These are phyloP conservation scores for Palythoa caribaeorum DNA, from an alignment of 92 coral and sea anemone species.

Conservation along the genomic window DNA sequence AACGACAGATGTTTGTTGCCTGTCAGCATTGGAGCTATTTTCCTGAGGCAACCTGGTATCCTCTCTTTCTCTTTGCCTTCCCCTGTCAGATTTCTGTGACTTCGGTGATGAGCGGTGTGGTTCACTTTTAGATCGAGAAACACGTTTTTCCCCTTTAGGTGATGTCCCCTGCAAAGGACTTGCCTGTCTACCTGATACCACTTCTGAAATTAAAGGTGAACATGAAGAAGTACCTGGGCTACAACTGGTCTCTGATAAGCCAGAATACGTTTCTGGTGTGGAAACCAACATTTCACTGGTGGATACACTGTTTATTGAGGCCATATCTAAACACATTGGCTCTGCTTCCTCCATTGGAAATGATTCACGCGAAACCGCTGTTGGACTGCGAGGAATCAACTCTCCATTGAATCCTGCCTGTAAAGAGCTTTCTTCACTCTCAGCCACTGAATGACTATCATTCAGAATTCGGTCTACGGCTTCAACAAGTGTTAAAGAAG, in stretches of 20 bases:
- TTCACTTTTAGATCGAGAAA: conserved; percentile 83
- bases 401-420: conserved; percentile 21
- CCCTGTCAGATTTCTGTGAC: conserved; percentile 58
- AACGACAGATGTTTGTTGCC: conserved; percentile 23
- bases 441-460: conserved; percentile 24
- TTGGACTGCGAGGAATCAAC: background rate
- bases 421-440: conserved; percentile 18
- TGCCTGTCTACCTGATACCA: conserved; percentile 15
- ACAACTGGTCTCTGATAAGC: background rate
- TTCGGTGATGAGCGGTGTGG: conserved; percentile 70
- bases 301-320: conserved; percentile 66
- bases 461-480: conserved; percentile 64
- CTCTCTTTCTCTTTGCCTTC: conserved; percentile 62
- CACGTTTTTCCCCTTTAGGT: conserved; percentile 66
- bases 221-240: conserved; percentile 15
- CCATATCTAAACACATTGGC: conserved; percentile 76
- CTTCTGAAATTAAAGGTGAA: conserved; percentile 23
- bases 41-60: background rate
- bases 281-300: conserved; percentile 69
- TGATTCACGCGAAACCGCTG: conserved; percentile 61
- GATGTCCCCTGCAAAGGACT: conserved; percentile 58
- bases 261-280: background rate
- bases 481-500: conserved; percentile 60
- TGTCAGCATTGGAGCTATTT: background rate
- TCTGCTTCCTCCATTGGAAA: conserved; percentile 82